These are phyloP conservation scores for Emberiza fucata DNA, from an alignment of 2,113 vertebrate species.

Conservation along the genomic window DNA sequence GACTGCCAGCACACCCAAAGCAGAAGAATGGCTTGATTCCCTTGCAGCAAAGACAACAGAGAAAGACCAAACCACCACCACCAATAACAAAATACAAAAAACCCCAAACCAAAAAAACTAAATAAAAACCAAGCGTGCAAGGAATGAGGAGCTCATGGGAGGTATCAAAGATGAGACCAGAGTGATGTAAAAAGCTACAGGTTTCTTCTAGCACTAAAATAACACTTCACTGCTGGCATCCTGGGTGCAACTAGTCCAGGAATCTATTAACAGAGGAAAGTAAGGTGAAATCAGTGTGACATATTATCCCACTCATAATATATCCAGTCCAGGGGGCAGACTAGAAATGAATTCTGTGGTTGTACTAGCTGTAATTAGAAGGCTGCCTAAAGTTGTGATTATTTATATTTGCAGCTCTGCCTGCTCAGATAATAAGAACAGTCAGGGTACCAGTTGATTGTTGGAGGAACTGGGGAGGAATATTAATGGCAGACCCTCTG, in stretches of 20 bases:
- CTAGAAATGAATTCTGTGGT: not conserved
- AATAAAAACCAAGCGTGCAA: not conserved
- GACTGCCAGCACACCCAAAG: not conserved
- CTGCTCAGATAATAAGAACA: not conserved
- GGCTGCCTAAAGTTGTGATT: not conserved
- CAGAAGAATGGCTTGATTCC: not conserved
- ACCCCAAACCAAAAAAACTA: not conserved
- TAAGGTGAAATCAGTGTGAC: not conserved
- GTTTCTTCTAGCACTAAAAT: not conserved
- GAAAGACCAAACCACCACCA: not conserved
- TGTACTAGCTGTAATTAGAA: not conserved
- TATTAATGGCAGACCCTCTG: not conserved
- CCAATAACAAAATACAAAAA: not conserved
- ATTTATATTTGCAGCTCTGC: conserved; percentile 11
- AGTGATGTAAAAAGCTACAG: not conserved
- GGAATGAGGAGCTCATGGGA: not conserved
- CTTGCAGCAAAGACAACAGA: not conserved
- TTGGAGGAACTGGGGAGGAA: conserved; percentile 1
- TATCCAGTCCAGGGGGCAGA: not conserved
- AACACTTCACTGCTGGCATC: not conserved
- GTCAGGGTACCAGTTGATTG: not conserved
- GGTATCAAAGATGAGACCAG: not conserved
- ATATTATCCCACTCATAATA: not conserved
- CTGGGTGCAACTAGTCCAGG: not conserved
- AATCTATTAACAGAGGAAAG: not conserved